phyloP scores from a whole-genome alignment of 2,797 vertebrate species.

The Hybognathus amarus region DNA sequence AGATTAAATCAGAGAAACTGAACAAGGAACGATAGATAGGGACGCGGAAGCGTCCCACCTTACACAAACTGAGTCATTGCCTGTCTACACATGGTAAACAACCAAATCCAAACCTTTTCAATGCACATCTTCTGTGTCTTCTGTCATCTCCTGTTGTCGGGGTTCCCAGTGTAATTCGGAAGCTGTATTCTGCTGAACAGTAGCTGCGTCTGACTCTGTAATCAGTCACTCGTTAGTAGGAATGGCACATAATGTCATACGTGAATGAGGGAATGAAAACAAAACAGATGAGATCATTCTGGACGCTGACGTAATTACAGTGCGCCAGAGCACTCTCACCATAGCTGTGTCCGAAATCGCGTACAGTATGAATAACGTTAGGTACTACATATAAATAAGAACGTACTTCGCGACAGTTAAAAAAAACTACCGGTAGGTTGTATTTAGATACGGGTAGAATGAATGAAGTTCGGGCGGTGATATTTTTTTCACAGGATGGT shows the following conservation, averaged over 20 bases:
- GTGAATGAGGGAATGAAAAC: neutral
- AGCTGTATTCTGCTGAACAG: neutral
- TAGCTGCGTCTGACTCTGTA: neutral
- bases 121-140: neutral
- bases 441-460: too few species aligned
- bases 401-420: too few species aligned
- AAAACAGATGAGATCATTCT: neutral
- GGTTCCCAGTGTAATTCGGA: neutral
- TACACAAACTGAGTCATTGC: neutral
- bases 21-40: too few species aligned
- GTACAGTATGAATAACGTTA: too few species aligned
- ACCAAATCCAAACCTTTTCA: neutral
- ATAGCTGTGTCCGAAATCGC: too few species aligned
- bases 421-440: too few species aligned
- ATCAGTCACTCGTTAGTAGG: neutral
- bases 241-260: neutral
- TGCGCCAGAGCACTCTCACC: too few species aligned
- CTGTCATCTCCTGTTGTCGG: constrained; percentile 2
- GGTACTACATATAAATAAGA: too few species aligned
- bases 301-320: neutral
- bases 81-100: neutral
- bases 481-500: too few species aligned
- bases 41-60: neutral
- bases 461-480: too few species aligned
- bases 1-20: neutral